These are phyloP conservation scores for Helostoma temminkii DNA, from an alignment of 2,797 vertebrate genomes.

Conservation along the genomic window DNA sequence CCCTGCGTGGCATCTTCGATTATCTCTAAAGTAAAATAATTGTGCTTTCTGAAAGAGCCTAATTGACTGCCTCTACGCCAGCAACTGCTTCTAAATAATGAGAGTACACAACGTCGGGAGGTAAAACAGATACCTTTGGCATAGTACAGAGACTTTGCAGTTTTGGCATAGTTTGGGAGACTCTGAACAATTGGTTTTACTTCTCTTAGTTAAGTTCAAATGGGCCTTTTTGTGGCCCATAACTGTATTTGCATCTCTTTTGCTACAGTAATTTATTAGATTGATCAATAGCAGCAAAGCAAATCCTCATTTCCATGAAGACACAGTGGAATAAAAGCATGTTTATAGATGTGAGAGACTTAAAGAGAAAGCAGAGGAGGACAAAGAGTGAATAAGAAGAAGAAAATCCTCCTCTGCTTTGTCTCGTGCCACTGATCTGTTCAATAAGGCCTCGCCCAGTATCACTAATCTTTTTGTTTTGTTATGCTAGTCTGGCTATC, in stretches of 20 bases:
- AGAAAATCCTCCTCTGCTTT: slow-evolving; percentile 30
- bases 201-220: neutral
- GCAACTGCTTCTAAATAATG: neutral
- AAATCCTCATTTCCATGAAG: slow-evolving; percentile 2
- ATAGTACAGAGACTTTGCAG: no score
- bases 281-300: neutral
- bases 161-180: no score
- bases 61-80: neutral
- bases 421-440: slow-evolving; percentile 55
- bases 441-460: slow-evolving; percentile 34
- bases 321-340: neutral
- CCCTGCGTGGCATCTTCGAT: neutral
- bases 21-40: neutral
- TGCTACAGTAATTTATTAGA: neutral
- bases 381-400: slow-evolving; percentile 23
- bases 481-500: slow-evolving; percentile 47
- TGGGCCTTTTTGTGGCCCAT: neutral
- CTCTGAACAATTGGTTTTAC: neutral
- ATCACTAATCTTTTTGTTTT: slow-evolving; percentile 64
- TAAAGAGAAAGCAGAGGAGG: slow-evolving; percentile 17
- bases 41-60: neutral
- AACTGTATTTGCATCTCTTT: neutral
- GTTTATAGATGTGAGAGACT: neutral
- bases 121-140: no score
- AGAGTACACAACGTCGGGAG: no score